A percentile compares a stretch with the other conserved stretches of the same genome.
These are phyloP conservation scores for Lithophane ornitopus DNA, from an alignment of 2,888 invertebrate genomes.

Conservation along the genomic window DNA sequence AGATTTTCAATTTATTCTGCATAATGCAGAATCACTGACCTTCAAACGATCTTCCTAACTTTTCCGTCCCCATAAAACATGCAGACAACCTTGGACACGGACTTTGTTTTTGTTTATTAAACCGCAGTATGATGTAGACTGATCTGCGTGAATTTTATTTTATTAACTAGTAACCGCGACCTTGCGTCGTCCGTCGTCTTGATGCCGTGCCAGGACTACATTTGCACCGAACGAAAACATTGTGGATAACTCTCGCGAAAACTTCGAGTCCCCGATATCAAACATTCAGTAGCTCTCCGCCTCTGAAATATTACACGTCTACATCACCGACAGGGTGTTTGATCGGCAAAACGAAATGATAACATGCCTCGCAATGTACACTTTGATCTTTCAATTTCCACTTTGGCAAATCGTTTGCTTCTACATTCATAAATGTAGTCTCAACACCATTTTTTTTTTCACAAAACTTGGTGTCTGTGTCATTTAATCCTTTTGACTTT, in stretches of 20 bases:
- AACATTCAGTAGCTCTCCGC: constrained; percentile 46
- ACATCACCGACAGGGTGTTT: constrained; percentile 39
- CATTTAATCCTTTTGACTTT: constrained; percentile 29
- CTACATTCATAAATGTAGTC: constrained; percentile 23
- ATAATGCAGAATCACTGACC: background rate
- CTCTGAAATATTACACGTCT: constrained; percentile 50
- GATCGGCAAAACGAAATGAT: constrained; percentile 41
- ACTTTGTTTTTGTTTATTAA: constrained; percentile 67
- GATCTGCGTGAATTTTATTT: constrained; percentile 62
- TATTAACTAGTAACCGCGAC: constrained; percentile 78
- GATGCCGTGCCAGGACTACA: constrained; percentile 78
- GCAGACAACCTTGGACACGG: constrained; percentile 66
- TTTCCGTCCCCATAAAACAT: constrained; percentile 55
- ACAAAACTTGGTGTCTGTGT: background rate
- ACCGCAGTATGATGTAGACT: constrained; percentile 57
- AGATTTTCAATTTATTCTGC: background rate
- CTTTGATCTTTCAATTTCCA: constrained; percentile 58
- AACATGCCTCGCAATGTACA: constrained; percentile 37
- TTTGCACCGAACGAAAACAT: constrained; percentile 63
- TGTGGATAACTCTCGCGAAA: constrained; percentile 31
- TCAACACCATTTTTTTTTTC: constrained; percentile 18
- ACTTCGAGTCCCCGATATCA: constrained; percentile 37
- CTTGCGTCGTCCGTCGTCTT: constrained; percentile 75
- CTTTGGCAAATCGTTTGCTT: constrained; percentile 39
- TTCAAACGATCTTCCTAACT: constrained; percentile 41